phyloP scores from a whole-genome alignment of 2,888 invertebrate species.

The Megamerina dolium region DNA sequence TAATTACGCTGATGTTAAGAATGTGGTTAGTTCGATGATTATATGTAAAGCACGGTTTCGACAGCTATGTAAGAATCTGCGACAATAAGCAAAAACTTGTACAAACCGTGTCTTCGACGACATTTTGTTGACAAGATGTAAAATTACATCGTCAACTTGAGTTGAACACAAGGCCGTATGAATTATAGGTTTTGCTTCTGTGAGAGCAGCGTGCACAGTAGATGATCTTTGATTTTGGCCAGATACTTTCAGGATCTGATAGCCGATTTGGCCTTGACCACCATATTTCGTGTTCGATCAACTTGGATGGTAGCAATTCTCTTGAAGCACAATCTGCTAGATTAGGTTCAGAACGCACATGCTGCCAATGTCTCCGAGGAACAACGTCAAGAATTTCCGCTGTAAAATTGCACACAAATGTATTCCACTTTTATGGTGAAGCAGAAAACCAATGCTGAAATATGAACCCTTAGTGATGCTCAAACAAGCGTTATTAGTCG shows the following conservation, averaged over 20 bases:
- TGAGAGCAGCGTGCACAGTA: too few relatives aligned
- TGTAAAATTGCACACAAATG: constrained; percentile 18
- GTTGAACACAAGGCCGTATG: background rate
- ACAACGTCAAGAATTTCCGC: constrained; percentile 15
- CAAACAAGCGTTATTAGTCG: constrained; percentile 10
- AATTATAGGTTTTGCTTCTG: too few relatives aligned
- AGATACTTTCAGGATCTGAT: background rate
- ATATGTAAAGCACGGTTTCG: too few relatives aligned
- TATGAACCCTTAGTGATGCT: constrained; percentile 7
- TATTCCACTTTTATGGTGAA: constrained; percentile 17
- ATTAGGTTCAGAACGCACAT: constrained; percentile 17
- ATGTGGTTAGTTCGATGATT: too few relatives aligned
- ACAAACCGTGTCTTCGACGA: constrained; percentile 1
- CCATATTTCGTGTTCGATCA: constrained; percentile 16
- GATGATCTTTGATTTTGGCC: background rate
- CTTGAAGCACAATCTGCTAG: constrained; percentile 23
- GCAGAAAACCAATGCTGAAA: too few relatives aligned
- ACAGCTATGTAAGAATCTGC: too few relatives aligned
- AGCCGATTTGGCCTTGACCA: constrained; percentile 20
- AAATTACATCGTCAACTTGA: background rate
- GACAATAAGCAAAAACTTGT: constrained; percentile 2
- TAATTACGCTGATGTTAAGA: background rate
- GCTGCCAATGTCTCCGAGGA: constrained; percentile 16
- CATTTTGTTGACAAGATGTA: background rate
- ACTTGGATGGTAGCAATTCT: constrained; percentile 13